Conservation (phyloP, 30 jellyfish, hydroid and myxozoan genomes). For the Aurelia aurita complex sp. Pacific region DNA sequence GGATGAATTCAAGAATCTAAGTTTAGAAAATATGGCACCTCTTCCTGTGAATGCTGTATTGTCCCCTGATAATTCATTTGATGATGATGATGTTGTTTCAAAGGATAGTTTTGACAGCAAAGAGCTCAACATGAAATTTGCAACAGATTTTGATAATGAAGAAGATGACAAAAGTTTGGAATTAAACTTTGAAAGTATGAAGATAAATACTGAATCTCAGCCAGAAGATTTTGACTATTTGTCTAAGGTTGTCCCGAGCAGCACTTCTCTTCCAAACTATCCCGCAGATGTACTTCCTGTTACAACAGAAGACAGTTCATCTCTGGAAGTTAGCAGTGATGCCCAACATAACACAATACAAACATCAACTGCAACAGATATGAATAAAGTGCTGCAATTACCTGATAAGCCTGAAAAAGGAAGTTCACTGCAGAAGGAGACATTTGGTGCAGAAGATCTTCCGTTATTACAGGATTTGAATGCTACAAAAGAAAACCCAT, state of each 20-base stretch:
- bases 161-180: background rate
- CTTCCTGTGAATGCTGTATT: conserved; percentile 42
- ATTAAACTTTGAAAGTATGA: background rate
- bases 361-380: background rate
- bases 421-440: background rate
- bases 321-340: background rate
- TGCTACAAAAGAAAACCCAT: background rate
- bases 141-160: background rate
- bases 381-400: background rate
- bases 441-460: background rate
- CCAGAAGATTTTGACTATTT: background rate
- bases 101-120: conserved; percentile 57
- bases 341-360: background rate
- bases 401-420: background rate
- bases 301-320: background rate
- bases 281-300: background rate
- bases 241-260: background rate
- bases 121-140: background rate
- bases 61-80: conserved; percentile 51
- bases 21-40: conserved; percentile 31
- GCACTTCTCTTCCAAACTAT: background rate
- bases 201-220: background rate
- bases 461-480: too few species aligned
- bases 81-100: conserved; percentile 37
- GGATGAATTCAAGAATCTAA: conserved; percentile 23